Base-by-base conservation (phyloP, 2,113 vertebrate species). In the Bucco capensis region DNA sequence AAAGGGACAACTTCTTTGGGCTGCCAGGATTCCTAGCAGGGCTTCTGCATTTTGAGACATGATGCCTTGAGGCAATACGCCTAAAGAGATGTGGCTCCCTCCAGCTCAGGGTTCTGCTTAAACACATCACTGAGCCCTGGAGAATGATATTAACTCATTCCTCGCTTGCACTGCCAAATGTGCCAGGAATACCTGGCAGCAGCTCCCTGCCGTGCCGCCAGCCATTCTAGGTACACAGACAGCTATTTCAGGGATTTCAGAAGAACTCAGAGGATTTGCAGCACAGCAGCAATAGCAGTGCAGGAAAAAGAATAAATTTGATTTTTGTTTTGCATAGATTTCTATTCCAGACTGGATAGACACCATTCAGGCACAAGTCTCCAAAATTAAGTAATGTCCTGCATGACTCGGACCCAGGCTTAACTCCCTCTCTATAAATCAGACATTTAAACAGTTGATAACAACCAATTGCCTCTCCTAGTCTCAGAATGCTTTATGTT, bases 131-230 rank as follows among this genome's bases (percentile, higher is more conserved):
- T 82, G 88, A 96, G 81, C 47, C 81, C 89, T 90, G 90, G 86
- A 87, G 89, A 95, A 93, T 86, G 46, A 90, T 96, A 96, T 93
- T 94, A 92, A 93, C 93, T 95, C 93, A 92, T 95, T 93, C 50
- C 83, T 96, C 88, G 89, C 96, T 42, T 70, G 54, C 86, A 88
- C 81, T 94, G 92, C 93, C 94, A 93, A 92, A 92, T 0, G 1
- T 90, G 90, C 76, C 77, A 86, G 88, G 33, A 93, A 86, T 96
- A 84, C 67, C 86, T 96, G 93, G 86, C 93, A 95, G 83, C 78
- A 94, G 58, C 81, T 93, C 75, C 47, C 89, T 73, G 58, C 88
- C 81, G 61, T 1, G 58, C 90, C 93, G 95, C 93, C 95, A 96
- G 67, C 80, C 62, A 75, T 75, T 86, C 77, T 75, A 95, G 90